phyloP scores from a whole-genome alignment of 64 coral and sea anemone species.

The Exaiptasia diaphana region DNA sequence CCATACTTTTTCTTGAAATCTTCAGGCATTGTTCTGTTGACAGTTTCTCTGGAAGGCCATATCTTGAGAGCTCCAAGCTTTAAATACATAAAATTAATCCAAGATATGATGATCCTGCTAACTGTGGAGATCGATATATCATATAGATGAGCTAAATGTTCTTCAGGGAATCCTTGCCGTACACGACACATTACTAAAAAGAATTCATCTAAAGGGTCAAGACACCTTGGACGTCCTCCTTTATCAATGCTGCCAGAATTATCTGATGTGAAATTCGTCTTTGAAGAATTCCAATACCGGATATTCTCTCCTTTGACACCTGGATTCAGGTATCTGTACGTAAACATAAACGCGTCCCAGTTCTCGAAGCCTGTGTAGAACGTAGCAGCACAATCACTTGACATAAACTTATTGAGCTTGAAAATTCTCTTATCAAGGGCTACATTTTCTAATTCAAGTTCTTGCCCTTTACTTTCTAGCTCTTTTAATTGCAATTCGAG shows the following conservation, averaged over 20 bases:
- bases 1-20: neutral
- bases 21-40: neutral
- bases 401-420: no score
- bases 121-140: neutral
- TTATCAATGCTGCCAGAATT: neutral
- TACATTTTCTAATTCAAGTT: no score
- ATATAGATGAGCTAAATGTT: neutral
- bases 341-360: conserved; percentile 30
- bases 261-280: conserved; percentile 10
- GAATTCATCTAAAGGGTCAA: neutral
- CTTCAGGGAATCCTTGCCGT: neutral
- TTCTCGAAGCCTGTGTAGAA: conserved; percentile 53
- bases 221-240: neutral
- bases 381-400: neutral
- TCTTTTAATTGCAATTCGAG: no score
- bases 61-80: neutral
- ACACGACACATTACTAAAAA: neutral
- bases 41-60: neutral
- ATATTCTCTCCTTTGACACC: neutral
- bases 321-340: conserved; percentile 29
- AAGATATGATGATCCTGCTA: neutral
- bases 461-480: no score
- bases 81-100: neutral
- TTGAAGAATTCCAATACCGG: conserved; percentile 9
- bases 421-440: no score